Base-by-base conservation (phyloP, 2,888 invertebrate genomes). In the Dolichopus griseipennis region DNA sequence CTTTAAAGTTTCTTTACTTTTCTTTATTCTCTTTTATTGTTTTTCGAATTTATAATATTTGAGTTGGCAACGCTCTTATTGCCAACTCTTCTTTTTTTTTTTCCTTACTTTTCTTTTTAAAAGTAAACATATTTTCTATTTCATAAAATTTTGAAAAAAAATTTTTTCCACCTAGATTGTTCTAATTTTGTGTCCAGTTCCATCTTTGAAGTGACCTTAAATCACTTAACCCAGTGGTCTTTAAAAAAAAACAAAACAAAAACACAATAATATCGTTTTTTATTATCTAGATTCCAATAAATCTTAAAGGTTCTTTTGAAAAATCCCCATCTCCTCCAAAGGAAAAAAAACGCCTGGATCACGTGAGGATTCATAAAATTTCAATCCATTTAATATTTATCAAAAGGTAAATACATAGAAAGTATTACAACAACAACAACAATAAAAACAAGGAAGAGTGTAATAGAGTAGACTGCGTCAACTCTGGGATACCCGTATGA, bases 261-360 rank as follows among this genome's bases (percentile, higher is more conserved):
- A 61, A 61, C 5, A 21, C 22, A 63, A 63, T 18, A 18, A 18
- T 15, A 6, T 52, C 18, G 18, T 12, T 27, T 63, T 63, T 63
- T 63, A 63, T 63, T 63, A 63, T 63, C 63, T 27, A 27, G 63
- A 63, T 63, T 63, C 63, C 27, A 63, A 63, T 63, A 63, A 63
- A 63, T 63, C 63, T 63, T 63, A 20, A 63, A 63, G 27, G 63
- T 27, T 63, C 27, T 27, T 27, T 27, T 27, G n/a, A n/a, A 27
- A 27, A 27, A 27, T 27, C 27, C 27, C 27, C 27, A 27, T 27
- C 27, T 27, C 27, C 27, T 27, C 63, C 63, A 15, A 52, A 52
- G 18, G 5, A 27, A 27, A 27, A 27, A 27, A 27, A 27, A 27
- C 2, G 2, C 5, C 27, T 27, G 27, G n/a, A 9, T 52, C 52